Evolutionary conservation across 2,797 vertebrate genomes (phyloP).

Genomic region (Bufotes viridis): DNA sequence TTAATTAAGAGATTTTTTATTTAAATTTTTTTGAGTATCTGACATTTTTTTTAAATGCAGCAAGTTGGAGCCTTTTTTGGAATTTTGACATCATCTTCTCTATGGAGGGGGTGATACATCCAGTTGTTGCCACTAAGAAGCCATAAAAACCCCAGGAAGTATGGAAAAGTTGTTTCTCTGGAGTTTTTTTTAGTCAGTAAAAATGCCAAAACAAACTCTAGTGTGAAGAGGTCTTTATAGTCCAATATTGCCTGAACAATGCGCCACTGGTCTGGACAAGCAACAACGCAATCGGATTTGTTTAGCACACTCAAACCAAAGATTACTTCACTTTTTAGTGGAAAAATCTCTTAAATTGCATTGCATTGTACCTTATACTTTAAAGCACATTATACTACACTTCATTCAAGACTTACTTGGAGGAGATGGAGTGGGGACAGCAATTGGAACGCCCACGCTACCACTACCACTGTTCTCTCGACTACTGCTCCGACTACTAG

Average conservation of each 20-base stretch:
- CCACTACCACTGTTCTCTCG: constrained; percentile 99
- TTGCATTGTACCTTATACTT: not conserved
- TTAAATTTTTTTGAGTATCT: too few species aligned
- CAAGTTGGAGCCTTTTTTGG: too few species aligned
- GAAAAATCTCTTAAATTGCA: not conserved
- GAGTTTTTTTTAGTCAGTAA: too few species aligned
- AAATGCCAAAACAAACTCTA: too few species aligned
- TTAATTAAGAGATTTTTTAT: too few species aligned
- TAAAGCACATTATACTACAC: not conserved
- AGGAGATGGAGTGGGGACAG: constrained; percentile 94
- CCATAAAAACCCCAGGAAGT: too few species aligned
- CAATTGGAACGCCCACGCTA: constrained; percentile 95
- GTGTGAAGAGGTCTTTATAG: too few species aligned
- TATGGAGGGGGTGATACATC: too few species aligned
- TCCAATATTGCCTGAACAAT: not conserved
- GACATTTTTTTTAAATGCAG: too few species aligned
- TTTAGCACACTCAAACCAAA: not conserved
- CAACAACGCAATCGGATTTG: not conserved
- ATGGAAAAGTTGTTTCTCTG: too few species aligned
- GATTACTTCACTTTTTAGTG: not conserved
- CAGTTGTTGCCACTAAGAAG: too few species aligned
- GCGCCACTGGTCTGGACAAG: not conserved
- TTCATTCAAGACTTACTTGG: constrained; percentile 81
- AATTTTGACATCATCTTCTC: too few species aligned
- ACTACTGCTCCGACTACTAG: constrained; percentile 97